Conservation (phyloP, 2,888 invertebrate species). For the Drosophila greeni region DNA sequence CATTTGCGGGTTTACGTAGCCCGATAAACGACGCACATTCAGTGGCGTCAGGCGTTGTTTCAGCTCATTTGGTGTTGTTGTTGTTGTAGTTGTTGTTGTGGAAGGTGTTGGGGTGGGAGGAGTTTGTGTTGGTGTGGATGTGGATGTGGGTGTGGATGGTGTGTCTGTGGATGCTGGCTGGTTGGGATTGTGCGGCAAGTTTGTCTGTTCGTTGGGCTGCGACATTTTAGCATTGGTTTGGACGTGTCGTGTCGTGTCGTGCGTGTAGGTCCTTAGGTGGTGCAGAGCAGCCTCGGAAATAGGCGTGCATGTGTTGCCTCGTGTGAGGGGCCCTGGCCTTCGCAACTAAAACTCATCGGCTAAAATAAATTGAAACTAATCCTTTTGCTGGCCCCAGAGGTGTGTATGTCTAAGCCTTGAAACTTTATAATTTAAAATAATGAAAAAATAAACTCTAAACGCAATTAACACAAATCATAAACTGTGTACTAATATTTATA, state of each 20-base stretch:
- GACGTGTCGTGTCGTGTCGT: constrained; percentile 23
- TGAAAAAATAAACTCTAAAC: constrained; percentile 9
- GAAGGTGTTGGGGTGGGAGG: constrained; percentile 33
- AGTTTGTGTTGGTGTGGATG: constrained; percentile 27
- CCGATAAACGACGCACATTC: constrained; percentile 59
- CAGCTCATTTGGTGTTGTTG: constrained; percentile 59
- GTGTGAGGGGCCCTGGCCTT: constrained; percentile 20
- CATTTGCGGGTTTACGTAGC: constrained; percentile 49
- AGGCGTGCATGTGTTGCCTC: constrained; percentile 23
- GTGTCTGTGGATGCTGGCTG: constrained; percentile 36
- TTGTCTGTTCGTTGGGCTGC: constrained; percentile 56
- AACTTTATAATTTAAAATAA: constrained; percentile 25
- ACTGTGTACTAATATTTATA: constrained; percentile 29
- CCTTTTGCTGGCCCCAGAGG: constrained; percentile 4
- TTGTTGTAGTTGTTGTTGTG: constrained; percentile 33
- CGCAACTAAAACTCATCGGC: constrained; percentile 34
- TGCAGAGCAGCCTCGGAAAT: constrained; percentile 19
- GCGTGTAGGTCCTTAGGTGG: constrained; percentile 24
- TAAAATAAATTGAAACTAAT: constrained; percentile 33
- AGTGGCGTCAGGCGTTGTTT: constrained; percentile 65
- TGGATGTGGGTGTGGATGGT: constrained; percentile 15
- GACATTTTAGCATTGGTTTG: constrained; percentile 64
- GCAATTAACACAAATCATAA: constrained; percentile 23
- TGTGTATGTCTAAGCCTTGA: constrained; percentile 11
- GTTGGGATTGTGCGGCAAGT: constrained; percentile 50